Evolutionary conservation across 2,113 vertebrate genomes (phyloP).

Genomic region (Pipra filicauda): DNA sequence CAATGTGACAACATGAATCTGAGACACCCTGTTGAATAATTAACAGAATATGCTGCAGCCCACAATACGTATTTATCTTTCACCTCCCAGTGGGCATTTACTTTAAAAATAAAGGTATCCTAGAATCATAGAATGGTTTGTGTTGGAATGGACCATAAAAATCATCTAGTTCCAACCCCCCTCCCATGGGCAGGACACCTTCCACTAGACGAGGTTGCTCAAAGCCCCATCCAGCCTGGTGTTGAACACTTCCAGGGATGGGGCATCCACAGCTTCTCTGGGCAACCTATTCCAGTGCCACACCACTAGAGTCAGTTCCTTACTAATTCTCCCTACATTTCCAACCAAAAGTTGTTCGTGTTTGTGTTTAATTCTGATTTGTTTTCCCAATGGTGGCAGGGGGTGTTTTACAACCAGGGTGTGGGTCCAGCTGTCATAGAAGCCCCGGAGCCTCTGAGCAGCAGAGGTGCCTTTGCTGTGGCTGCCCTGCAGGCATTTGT

Average conservation of each 20-base stretch:
- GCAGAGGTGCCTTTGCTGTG: not conserved
- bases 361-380: not conserved
- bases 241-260: not conserved
- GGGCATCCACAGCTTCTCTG: not conserved
- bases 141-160: not conserved
- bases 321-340: not conserved
- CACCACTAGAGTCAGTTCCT: not conserved
- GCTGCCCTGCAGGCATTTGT: accelerated
- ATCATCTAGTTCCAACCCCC: not conserved
- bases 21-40: not conserved
- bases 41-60: not conserved
- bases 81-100: not conserved
- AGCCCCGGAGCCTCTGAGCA: not conserved
- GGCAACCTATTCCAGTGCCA: not conserved
- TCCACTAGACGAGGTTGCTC: not conserved
- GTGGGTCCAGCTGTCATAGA: not conserved
- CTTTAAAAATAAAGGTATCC: not conserved
- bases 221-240: not conserved
- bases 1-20: not conserved
- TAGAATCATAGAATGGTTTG: not conserved
- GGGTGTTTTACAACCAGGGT: not conserved
- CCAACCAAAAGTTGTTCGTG: not conserved
- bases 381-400: not conserved
- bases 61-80: not conserved
- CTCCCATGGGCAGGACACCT: not conserved